Base-by-base conservation (phyloP, 2,113 vertebrate genomes). In the Austrofundulus limnaeus region DNA sequence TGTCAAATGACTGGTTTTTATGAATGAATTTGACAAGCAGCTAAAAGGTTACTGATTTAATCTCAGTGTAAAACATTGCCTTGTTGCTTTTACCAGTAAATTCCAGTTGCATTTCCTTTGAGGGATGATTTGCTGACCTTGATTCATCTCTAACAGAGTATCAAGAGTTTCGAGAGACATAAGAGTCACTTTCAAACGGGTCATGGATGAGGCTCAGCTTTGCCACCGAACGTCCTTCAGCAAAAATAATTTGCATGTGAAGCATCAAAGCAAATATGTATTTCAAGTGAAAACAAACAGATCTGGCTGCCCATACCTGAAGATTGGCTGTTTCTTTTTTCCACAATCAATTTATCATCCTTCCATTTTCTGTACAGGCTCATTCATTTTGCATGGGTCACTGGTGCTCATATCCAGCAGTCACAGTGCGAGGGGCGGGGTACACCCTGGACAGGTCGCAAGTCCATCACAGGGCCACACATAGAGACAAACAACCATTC, bases 201-300 rank as follows among this genome's bases (percentile, higher is more conserved):
- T 1, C 42, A 19, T 45, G 17, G 15, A 41, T 41, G 31, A 8
- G 28, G 28, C 37, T 13, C 14, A 7, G 16, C 5, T 17, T 43
- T 16, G 7, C 16, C 41, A 16, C 43, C 15, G n/a, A 46, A 14
- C 11, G n/a, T 46, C n/a, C 43, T 46, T 46, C 43, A 46, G 3
- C 43, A 11, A 8, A 7, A 45, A 6, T 9, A 1, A 20, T 20
- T 46, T 46, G 8, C 17, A 6, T 23, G 6, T 14, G 15, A 79
- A 57, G 65, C 5, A 38, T 43, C 58, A 19, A 38, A 57, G 47
- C 19, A 61, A 51, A 28, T 31, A 17, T 4, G 24, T 25, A 42
- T 61, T 34, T 47, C 17, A 42, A 17, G 1, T 51, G 48, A 65
- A 50, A 56, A 24, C 1, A 1, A 34, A 69, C 60, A 49, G 15